Base-by-base conservation (phyloP, 2,888 invertebrate genomes). In the Chydorus sphaericus region DNA sequence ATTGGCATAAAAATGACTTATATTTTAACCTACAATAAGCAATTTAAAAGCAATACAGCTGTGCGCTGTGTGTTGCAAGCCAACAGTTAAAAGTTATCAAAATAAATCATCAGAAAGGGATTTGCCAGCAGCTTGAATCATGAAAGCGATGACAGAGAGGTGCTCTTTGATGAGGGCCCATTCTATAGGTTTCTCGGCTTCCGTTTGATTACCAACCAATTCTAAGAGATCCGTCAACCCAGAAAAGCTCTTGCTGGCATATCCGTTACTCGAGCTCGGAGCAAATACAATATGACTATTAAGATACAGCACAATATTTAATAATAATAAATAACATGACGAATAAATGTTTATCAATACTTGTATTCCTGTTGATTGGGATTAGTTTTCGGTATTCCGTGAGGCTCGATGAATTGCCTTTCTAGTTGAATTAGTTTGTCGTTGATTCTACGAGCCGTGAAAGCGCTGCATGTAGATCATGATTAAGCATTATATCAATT, bases 371-470 rank as follows among this genome's bases (percentile, higher is more conserved):
- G 48, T 14, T 50, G 48, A 29, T 44, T 44, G 3, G 44, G n/a
- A n/a, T n/a, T n/a, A n/a, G n/a, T n/a, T n/a, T n/a, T n/a, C n/a
- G n/a, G 44, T 2, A 70, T 62, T 14, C 70, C 71, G 5, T 64
- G 61, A 2, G 68, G 68, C 55, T 70, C 68, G 23, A 72, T 65
- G 61, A 73, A 71, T 28, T 67, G 66, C 60, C 70, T 63, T 48
- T 71, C 70, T 29, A 70, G 58, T 16, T 62, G 61, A 62, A 69
- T 66, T 59, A 71, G 60, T 53, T 65, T 64, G 54, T 68, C 67
- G 58, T 68, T 68, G 18, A 65, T 53, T 31, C 60, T 58, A 39
- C 67, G 58, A 11, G 66, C 61, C 16, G 59, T 59, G 10, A 65
- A 56, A 5, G 61, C 58, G 56, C 66, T 67, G 57, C 8, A 16